Evolutionary conservation across 2,888 invertebrate species (phyloP), one percentile per base, ranked within the genome.

Genomic region (Halocaridina rubra): DNA sequence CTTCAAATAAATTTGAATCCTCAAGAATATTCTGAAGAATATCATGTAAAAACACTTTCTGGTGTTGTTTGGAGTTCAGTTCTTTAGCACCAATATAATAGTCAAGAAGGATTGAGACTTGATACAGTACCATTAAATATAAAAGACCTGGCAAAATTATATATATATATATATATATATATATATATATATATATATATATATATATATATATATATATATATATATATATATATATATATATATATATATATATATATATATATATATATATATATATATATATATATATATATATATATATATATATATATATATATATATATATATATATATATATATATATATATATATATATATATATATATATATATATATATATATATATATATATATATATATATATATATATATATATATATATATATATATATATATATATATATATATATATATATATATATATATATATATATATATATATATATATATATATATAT

Each of bases 251-350:
- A 64, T n/a, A 1, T 24, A n/a, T 64, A 64, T 4, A 64, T n/a
- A 64, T 24, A 64, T 29, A 67, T 64, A 64, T n/a, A 64, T n/a
- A 24, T 29, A 64, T 64, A 64, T 64, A 64, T 64, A 64, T 64
- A 64, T 64, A 64, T 64, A 64, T 64, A 64, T 64, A 64, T 64
- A 64, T 64, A 64, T 64, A 64, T 64, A 64, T 64, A 64, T 64
- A 64, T 64, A 64, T 64, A 64, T 64, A 64, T 22, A 64, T 64
- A 64, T 64, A 64, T 64, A 64, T 64, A 64, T 64, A 64, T 64
- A 64, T 64, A 5, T 64, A 64, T 64, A 64, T 64, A 64, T 64
- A 64, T 64, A 64, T 64, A 64, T 64, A 64, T 64, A 64, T 10
- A 61, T 61, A 61, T 61, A 22, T 61, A 61, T 61, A 64, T 64